A percentile compares a stretch with the other conserved stretches of the same genome.
Evolutionary conservation across 2,888 invertebrate species (phyloP).

Genomic region (Bugula neritina): DNA sequence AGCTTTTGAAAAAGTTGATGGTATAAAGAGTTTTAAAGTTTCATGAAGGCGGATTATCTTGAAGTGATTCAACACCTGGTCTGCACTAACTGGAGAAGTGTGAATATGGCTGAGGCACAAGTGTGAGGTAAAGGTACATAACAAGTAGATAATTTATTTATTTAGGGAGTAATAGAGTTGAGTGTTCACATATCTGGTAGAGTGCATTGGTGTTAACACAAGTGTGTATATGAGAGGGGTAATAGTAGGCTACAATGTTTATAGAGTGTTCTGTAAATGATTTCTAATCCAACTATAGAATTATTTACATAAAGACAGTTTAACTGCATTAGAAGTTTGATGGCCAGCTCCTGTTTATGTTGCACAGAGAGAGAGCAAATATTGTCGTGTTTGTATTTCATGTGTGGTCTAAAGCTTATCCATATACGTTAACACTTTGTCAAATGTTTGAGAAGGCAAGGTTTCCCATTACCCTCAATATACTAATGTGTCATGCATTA

Average conservation of each 20-base stretch:
- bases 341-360: neutral
- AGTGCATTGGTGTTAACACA: too few relatives aligned
- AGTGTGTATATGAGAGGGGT: too few relatives aligned
- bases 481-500: constrained; percentile 6
- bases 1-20: too few relatives aligned
- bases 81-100: too few relatives aligned
- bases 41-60: too few relatives aligned
- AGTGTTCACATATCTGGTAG: too few relatives aligned
- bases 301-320: constrained; percentile 23
- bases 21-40: too few relatives aligned
- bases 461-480: constrained; percentile 8
- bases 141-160: too few relatives aligned
- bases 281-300: constrained; percentile 20
- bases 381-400: constrained; percentile 23
- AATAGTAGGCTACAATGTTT: neutral
- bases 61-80: too few relatives aligned
- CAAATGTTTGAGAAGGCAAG: neutral
- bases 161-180: too few relatives aligned
- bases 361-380: neutral
- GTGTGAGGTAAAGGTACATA: too few relatives aligned
- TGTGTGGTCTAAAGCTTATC: constrained; percentile 25
- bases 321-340: constrained; percentile 20
- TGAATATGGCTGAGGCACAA: too few relatives aligned
- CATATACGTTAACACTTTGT: constrained; percentile 17
- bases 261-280: constrained; percentile 2